phyloP scores from a whole-genome alignment of 2,113 vertebrate species.

The Casuarius casuarius region DNA sequence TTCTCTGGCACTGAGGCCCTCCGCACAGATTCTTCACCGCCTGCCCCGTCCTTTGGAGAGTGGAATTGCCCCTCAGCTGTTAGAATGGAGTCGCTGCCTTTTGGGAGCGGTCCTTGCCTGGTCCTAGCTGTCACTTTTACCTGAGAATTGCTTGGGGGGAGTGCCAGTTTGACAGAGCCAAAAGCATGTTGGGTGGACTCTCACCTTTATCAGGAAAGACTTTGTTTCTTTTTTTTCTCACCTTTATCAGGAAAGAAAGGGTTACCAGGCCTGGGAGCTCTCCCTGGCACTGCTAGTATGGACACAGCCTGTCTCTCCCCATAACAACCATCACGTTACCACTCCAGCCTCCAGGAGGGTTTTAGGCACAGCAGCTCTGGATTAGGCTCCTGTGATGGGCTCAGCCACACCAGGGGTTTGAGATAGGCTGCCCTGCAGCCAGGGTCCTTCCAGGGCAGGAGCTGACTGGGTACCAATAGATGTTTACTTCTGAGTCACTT shows the following conservation, averaged over 20 bases:
- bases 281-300: background rate
- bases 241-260: background rate
- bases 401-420: background rate
- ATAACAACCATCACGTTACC: background rate
- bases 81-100: background rate
- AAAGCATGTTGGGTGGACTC: background rate
- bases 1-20: background rate
- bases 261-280: accelerated
- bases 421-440: background rate
- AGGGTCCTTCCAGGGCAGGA: accelerated
- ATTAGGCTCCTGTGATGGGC: background rate
- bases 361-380: background rate
- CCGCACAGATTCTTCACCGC: background rate
- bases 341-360: background rate
- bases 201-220: background rate
- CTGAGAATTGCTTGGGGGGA: background rate
- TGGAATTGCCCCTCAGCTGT: background rate
- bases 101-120: background rate
- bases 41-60: background rate
- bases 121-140: background rate
- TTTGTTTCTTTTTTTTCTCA: no score
- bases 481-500: background rate
- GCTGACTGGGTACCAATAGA: background rate
- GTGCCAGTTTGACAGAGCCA: background rate
- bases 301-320: background rate